Percentiles rank a stretch among this genome's conserved stretches.
Evolutionary conservation across 2,888 invertebrate genomes (phyloP).

Genomic region (Elysia crispata): DNA sequence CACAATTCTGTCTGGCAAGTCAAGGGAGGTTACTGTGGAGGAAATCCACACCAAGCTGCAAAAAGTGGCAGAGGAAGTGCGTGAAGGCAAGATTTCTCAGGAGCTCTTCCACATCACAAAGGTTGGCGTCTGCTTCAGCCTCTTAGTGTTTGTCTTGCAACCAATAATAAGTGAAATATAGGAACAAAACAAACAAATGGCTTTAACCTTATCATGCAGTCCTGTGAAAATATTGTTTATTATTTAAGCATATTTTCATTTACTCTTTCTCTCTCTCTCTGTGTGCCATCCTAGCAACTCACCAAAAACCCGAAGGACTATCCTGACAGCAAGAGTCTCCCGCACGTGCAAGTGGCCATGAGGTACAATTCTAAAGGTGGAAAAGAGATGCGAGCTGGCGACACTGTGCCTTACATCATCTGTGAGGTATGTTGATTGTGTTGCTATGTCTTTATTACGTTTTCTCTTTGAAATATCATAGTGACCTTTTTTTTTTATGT

Average conservation of each 20-base stretch:
- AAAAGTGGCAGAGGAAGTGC: slow-evolving; percentile 86
- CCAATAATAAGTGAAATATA: no score
- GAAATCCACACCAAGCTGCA: slow-evolving; percentile 89
- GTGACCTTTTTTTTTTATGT: no score
- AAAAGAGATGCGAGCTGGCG: slow-evolving; percentile 93
- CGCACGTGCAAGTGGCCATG: slow-evolving; percentile 95
- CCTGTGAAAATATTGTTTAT: no score
- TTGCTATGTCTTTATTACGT: no score
- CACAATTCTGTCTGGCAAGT: slow-evolving; percentile 80
- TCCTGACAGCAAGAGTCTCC: slow-evolving; percentile 87
- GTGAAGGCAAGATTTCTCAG: slow-evolving; percentile 83
- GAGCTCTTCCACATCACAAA: slow-evolving; percentile 92
- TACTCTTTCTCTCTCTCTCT: no score
- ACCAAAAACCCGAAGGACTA: slow-evolving; percentile 96
- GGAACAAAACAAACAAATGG: no score
- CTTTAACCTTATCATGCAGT: no score
- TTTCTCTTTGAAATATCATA: no score
- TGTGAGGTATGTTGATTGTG: slow-evolving; percentile 83
- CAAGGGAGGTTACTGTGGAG: slow-evolving; percentile 89
- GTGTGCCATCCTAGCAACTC: slow-evolving; percentile 82
- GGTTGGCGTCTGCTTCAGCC: slow-evolving; percentile 59
- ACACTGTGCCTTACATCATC: slow-evolving; percentile 96
- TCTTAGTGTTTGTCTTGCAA: no score
- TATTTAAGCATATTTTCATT: no score
- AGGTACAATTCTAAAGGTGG: slow-evolving; percentile 85